A percentile compares a stretch with the other conserved stretches of the same genome.
phyloP scores from a whole-genome alignment of 2,888 invertebrate species.

The Nycteola revayana region DNA sequence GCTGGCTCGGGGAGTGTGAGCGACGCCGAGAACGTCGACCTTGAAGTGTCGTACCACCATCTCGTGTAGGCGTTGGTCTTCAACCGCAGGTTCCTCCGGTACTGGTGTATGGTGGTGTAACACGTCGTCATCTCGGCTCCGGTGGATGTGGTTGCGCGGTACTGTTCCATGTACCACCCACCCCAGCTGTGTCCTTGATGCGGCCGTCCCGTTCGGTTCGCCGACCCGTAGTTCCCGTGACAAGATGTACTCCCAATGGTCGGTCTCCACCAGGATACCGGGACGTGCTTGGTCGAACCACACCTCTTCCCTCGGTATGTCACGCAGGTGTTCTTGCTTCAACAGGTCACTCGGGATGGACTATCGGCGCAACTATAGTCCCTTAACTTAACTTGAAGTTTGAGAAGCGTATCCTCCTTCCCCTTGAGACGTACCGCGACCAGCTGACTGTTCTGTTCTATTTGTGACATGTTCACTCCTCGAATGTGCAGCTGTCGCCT shows the following conservation, averaged over 20 bases:
- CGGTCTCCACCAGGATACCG: no score
- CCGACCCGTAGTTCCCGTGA: no score
- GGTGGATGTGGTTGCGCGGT: no score
- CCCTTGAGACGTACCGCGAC: constrained; percentile 2
- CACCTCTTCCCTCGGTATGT: no score
- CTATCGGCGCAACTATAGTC: no score
- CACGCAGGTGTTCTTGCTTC: neutral
- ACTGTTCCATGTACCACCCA: no score
- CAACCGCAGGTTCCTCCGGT: neutral
- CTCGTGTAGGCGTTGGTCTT: neutral
- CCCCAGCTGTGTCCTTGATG: constrained; percentile 6
- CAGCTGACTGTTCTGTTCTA: no score
- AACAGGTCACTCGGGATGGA: no score
- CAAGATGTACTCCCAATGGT: constrained; percentile 4
- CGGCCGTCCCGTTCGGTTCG: constrained; percentile 2
- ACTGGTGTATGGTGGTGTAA: constrained; percentile 3
- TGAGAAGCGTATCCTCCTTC: neutral
- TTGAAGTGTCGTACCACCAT: neutral
- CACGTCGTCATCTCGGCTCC: no score
- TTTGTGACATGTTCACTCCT: no score
- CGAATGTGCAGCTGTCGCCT: constrained; percentile 1
- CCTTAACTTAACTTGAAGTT: neutral
- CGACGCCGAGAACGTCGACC: constrained; percentile 1
- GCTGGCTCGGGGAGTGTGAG: neutral
- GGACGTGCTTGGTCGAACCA: no score